Evolutionary conservation across 2,797 vertebrate species (phyloP).

Genomic region (Onychomys torridus): DNA sequence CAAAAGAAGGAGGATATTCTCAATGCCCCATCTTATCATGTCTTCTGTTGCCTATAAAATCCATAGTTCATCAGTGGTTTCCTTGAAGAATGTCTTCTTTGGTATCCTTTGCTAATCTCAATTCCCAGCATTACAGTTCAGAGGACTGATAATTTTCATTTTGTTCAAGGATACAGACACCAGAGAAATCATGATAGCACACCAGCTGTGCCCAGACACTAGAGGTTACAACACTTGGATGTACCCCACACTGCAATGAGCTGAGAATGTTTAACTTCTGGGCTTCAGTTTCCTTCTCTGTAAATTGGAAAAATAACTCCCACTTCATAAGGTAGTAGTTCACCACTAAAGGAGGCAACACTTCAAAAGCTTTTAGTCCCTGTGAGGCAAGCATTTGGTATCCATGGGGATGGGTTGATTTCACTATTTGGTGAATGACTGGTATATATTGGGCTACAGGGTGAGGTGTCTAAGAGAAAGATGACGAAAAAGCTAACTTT

Average conservation of each 20-base stretch:
- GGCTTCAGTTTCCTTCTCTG: neutral
- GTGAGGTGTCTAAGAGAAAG: neutral
- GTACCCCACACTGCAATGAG: neutral
- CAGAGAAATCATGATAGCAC: neutral
- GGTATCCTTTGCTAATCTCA: neutral
- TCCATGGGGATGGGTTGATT: neutral
- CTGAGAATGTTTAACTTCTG: neutral
- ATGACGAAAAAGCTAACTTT: neutral
- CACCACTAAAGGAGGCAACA: neutral
- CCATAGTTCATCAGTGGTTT: neutral
- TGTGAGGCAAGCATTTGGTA: neutral
- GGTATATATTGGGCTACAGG: neutral
- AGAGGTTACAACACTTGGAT: neutral
- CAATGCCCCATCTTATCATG: neutral
- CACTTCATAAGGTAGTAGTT: neutral
- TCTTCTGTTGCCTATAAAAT: neutral
- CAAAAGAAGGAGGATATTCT: neutral
- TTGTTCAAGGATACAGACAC: neutral
- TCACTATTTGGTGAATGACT: neutral
- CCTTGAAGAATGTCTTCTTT: neutral
- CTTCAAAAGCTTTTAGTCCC: neutral
- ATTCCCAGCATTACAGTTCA: neutral
- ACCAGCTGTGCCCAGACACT: accelerated
- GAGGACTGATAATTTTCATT: neutral
- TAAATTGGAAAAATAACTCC: neutral